Evolutionary conservation across 2,888 invertebrate species (phyloP), one percentile per base, ranked within the genome.

Genomic region (Leptarthrus brevirostris): DNA sequence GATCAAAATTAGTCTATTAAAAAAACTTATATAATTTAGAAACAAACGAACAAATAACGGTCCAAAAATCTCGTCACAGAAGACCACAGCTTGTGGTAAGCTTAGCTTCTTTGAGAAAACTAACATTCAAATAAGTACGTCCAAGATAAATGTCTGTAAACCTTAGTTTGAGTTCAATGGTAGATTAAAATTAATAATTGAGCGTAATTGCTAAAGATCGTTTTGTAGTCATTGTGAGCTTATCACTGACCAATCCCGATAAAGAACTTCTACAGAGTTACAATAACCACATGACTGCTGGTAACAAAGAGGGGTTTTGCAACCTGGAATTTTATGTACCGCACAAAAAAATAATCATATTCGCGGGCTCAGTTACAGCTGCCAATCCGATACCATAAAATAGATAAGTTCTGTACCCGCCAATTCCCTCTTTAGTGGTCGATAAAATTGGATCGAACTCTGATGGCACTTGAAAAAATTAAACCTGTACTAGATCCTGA

Each of bases 401-500:
- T 66, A 66, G 64, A 24, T 26, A 26, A 22, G 24, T 24, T 24
- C 22, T 52, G 52, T 20, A 20, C 16, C 44, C 16, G 47, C 64
- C 14, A 66, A 47, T 47, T 20, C 20, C 3, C 64, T 47, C 64
- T 47, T 58, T n/a, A 26, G 16, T 20, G 36, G 36, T 18, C 64
- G 47, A 47, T 66, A 66, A 66, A 47, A 66, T 66, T 66, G 64
- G 64, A 47, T 66, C 64, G 44, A 44, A 47, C 64, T 44, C 16
- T 44, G 47, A 66, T 66, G 44, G 24, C 64, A 8, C 44, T n/a
- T 16, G 64, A 47, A 24, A 22, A 47, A 18, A 10, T 24, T 4
- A 52, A 3, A 18, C n/a, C 52, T 36, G 24, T 22, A n/a, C n/a
- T n/a, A 47, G 16, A 22, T 40, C 58, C 61, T 20, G 47, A 14